Evolutionary conservation across 2,797 vertebrate species (phyloP), one percentile per base, ranked within the genome.

Genomic region (Fistularia tabacaria): DNA sequence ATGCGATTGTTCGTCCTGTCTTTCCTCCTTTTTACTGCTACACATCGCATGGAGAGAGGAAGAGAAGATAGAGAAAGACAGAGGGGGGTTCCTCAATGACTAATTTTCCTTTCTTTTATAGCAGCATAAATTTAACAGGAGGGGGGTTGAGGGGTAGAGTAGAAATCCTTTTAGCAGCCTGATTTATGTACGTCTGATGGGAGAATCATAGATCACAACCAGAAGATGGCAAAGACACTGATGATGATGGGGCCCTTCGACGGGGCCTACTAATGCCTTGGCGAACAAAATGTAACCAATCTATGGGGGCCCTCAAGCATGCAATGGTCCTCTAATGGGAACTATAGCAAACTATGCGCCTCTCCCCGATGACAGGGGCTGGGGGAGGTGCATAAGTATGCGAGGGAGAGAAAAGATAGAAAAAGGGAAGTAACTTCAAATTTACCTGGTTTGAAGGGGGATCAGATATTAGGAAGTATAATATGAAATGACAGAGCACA

Each of bases 201-300:
- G 71, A 71, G 88, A 91, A 90, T 91, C 90, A 91, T 92, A 92
- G 89, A 92, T 92, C 91, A 92, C 85, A 69, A 69, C 69, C 49
- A 67, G 84, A 85, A 86, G 88, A 89, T 85, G 87, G 89, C 86
- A 89, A 89, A 88, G 90, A 89, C 86, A 82, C 82, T 87, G 87
- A 85, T 92, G 89, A 88, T 92, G 91, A 92, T 91, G 89, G 91
- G 87, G 78, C 84, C 87, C 83, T 87, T 85, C 83, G 74, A 88
- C 84, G 85, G 86, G 87, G 82, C 86, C 85, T 82, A 65, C 90
- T 92, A 92, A 92, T 91, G 89, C 88, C 87, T 87, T 77, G 72
- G 82, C 77, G 90, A 91, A 91, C 91, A 92, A 91, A 92, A 92
- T 91, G 90, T 92, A 91, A 91, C 91, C 90, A 92, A 92, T 92